Percentiles rank a stretch among this genome's conserved stretches.
phyloP scores from a whole-genome alignment of 2,888 invertebrate genomes.

The Chalcis sispes region DNA sequence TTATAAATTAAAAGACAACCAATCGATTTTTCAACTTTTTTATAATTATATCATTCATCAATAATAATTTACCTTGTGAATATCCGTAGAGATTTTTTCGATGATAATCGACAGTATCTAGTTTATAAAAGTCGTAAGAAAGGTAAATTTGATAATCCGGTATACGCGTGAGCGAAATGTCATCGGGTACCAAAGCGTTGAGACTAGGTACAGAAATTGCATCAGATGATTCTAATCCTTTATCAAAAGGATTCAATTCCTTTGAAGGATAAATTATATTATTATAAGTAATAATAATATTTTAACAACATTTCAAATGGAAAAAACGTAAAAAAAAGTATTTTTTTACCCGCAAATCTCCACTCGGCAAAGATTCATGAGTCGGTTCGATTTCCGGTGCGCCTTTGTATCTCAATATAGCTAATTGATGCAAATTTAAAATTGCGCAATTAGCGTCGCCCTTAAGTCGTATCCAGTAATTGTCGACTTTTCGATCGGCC shows the following conservation, averaged over 20 bases:
- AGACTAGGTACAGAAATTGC: conserved; percentile 1
- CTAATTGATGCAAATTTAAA: background rate
- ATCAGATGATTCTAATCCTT: conserved; percentile 12
- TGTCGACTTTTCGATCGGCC: conserved; percentile 18
- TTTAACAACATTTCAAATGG: no score
- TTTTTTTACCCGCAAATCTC: no score
- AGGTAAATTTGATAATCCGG: conserved; percentile 34
- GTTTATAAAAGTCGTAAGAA: background rate
- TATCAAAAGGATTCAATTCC: conserved; percentile 25
- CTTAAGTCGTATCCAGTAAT: conserved; percentile 6
- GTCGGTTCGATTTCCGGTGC: background rate
- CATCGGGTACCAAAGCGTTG: conserved; percentile 2
- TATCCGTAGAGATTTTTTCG: conserved; percentile 22
- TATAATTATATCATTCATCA: no score
- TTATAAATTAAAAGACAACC: background rate
- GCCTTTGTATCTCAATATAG: conserved; percentile 2
- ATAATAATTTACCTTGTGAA: conserved; percentile 9
- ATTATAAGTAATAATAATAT: no score
- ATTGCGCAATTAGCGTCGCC: background rate
- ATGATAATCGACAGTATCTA: conserved; percentile 34
- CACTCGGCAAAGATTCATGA: background rate
- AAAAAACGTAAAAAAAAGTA: no score
- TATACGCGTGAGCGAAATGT: background rate
- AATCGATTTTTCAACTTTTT: no score
- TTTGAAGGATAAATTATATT: background rate